phyloP scores from a whole-genome alignment of 2,888 invertebrate species.

The Eurytoma californica region DNA sequence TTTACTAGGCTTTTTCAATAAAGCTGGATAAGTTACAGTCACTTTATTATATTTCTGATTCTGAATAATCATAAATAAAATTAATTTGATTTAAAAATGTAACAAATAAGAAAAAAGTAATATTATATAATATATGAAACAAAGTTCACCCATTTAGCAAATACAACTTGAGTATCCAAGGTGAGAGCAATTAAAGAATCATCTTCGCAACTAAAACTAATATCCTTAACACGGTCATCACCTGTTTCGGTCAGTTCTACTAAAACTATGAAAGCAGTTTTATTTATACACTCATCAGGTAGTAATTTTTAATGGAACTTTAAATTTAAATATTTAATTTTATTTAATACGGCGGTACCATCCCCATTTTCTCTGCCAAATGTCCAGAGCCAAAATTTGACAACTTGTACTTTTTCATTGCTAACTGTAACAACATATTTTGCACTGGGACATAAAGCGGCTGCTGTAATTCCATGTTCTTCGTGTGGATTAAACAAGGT shows the following conservation, averaged over 20 bases:
- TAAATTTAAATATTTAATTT: too few relatives aligned
- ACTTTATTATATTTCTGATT: conserved; percentile 22
- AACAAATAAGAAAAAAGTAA: neutral
- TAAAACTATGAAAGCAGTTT: conserved; percentile 52
- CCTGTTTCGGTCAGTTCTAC: conserved; percentile 56
- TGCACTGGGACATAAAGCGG: conserved; percentile 78
- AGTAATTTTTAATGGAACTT: neutral
- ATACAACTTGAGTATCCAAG: conserved; percentile 71
- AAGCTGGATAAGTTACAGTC: conserved; percentile 5
- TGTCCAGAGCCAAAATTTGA: conserved; percentile 82
- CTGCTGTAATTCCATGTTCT: conserved; percentile 70
- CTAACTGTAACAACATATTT: conserved; percentile 79
- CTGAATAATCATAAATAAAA: neutral
- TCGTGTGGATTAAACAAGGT: conserved; percentile 78
- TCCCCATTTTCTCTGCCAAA: conserved; percentile 76
- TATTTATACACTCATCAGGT: neutral
- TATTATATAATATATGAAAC: conserved; percentile 34
- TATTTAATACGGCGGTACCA: conserved; percentile 66
- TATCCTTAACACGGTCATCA: conserved; percentile 61
- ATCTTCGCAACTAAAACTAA: conserved; percentile 73
- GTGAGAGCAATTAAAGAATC: conserved; percentile 74
- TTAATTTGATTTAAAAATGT: neutral
- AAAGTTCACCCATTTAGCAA: conserved; percentile 71
- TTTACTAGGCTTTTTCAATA: conserved; percentile 44
- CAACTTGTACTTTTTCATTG: conserved; percentile 73